These are phyloP conservation scores for Eupithecia dodoneata DNA, from an alignment of 2,888 invertebrate species.

Conservation along the genomic window DNA sequence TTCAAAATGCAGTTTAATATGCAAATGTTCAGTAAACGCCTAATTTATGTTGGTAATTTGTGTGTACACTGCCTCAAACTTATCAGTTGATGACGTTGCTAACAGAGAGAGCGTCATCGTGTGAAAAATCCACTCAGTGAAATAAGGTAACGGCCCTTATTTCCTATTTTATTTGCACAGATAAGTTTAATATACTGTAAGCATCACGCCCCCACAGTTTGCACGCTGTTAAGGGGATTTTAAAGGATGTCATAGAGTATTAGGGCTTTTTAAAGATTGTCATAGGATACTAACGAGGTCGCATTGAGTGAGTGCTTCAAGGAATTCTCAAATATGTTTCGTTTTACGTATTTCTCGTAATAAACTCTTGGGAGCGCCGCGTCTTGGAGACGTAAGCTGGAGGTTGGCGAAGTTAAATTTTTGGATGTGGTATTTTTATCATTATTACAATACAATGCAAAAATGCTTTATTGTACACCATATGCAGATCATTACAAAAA, in stretches of 20 bases:
- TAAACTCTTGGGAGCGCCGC: conserved; percentile 67
- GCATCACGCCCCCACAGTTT: background rate
- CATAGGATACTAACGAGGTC: conserved; percentile 58
- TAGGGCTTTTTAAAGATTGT: conserved; percentile 56
- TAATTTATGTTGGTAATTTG: conserved; percentile 38
- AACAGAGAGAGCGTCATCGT: background rate
- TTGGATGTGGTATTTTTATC: conserved; percentile 14
- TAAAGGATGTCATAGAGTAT: background rate
- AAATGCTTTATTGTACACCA: no score
- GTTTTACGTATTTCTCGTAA: conserved; percentile 66
- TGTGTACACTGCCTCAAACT: conserved; percentile 5
- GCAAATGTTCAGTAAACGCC: conserved; percentile 39
- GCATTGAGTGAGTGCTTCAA: conserved; percentile 52
- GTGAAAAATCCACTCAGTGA: background rate
- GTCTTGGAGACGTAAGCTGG: conserved; percentile 46
- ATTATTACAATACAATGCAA: no score
- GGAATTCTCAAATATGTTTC: conserved; percentile 65
- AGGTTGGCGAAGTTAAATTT: background rate
- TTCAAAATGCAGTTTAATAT: conserved; percentile 21
- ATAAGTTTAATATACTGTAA: background rate
- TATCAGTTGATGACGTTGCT: conserved; percentile 3
- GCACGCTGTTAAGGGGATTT: background rate
- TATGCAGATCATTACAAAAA: no score
- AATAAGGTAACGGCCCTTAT: background rate
- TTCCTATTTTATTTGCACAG: background rate